phyloP scores from a whole-genome alignment of 1,140 invertebrate species.

The Sycophila sp. region DNA sequence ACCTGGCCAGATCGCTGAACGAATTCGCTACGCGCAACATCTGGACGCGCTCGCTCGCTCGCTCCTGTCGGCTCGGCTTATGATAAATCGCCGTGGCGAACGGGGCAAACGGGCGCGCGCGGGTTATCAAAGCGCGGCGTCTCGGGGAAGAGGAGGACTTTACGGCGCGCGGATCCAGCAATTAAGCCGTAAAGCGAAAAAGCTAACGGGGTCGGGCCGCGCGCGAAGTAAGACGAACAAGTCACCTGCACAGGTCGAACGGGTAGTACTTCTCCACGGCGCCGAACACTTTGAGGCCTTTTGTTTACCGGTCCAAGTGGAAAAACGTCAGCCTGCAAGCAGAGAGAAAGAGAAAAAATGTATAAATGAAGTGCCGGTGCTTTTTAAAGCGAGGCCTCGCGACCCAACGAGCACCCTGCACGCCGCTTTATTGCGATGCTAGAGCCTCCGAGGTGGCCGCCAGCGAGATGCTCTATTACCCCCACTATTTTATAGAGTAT shows the following conservation, averaged over 20 bases:
- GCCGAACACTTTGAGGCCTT: constrained; percentile 68
- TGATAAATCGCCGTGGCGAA: too few species aligned
- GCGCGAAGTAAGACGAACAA: constrained; percentile 15
- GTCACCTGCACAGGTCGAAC: constrained; percentile 65
- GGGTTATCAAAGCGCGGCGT: neutral
- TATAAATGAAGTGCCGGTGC: too few species aligned
- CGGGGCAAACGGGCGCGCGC: too few species aligned
- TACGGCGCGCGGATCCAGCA: neutral
- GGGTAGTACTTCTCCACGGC: constrained; percentile 66
- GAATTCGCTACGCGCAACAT: constrained; percentile 6
- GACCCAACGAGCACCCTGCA: too few species aligned
- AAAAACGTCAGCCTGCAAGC: constrained; percentile 63
- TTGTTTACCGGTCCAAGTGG: constrained; percentile 57
- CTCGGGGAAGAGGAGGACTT: constrained; percentile 1
- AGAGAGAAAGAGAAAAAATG: constrained; percentile 41
- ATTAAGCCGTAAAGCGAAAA: constrained; percentile 27
- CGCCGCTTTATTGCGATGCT: too few species aligned
- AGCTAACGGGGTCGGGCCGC: neutral
- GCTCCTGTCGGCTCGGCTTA: too few species aligned
- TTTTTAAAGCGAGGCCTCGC: too few species aligned
- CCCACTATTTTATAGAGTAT: too few species aligned
- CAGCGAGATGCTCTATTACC: too few species aligned
- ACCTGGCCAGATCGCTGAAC: neutral
- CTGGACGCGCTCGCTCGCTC: too few species aligned
- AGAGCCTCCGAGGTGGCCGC: too few species aligned